Evolutionary conservation across 2,888 invertebrate species (phyloP), one percentile per base, ranked within the genome.

Genomic region (Scaptomyza reducta): DNA sequence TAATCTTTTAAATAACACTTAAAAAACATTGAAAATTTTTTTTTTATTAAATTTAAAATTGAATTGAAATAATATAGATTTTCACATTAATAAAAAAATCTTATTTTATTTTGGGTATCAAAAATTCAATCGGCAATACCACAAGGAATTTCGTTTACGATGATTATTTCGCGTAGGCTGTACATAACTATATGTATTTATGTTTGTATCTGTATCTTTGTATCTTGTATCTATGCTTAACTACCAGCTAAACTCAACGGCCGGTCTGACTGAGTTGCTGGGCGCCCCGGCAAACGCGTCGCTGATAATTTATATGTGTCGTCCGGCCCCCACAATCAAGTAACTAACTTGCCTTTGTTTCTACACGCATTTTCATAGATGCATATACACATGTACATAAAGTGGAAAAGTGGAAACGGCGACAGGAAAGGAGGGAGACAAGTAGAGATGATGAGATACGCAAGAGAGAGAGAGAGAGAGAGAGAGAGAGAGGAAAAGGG

Each of bases 301-400:
- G 77, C 69, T 82, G 71, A 84, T 84, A 84, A 84, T 84, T 82
- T 87, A 84, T 87, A 84, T 84, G 69, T 87, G 82, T 87, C 83
- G 87, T 77, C 82, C 87, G 79, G 87, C 85, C 87, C 84, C 84
- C 84, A 84, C 85, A 84, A 82, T 85, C 85, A 81, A 77, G 82
- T 81, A 73, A 79, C 81, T 74, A 79, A 65, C 70, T 66, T 49
- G 70, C 70, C 65, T 79, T 81, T 81, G 85, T 81, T 84, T 80
- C 74, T 79, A 77, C 66, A 72, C 75, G 79, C 68, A 58, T 75
- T 75, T 75, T 70, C 55, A 67, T 64, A 74, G 74, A 71, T 70
- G 14, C n/a, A 35, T 22, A 5, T 64, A n/a, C n/a, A n/a, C n/a
- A 67, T 67, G 9, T 16, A 40, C 40, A 40, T 40, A 66, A 61